Base-by-base conservation (phyloP, 30 jellyfish, hydroid and myxozoan species). In the Cassiopea andromeda region DNA sequence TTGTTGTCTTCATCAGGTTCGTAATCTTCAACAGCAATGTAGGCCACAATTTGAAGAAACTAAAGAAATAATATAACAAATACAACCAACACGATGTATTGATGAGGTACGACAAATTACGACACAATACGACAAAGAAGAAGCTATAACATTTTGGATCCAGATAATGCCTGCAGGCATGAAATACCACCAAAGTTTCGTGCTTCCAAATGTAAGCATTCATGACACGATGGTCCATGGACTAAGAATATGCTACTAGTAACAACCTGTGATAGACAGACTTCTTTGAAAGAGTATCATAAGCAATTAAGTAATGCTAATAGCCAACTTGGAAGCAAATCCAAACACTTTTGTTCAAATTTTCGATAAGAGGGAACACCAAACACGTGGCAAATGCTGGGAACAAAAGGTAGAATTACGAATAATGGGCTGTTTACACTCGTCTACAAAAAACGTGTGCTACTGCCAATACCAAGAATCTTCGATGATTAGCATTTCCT, bases 1-100 rank as follows among this genome's bases (percentile, higher is more conserved):
- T 77, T 76, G 48, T 89, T 96, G 0, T 89, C 94, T 46, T 80
- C 94, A 18, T 70, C 78, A 43, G 97, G 92, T 17, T 48, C 85
- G 77, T 81, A 84, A 75, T 95, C 99, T 50, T 85, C 95, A 5
- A 84, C 73, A 7, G 94, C 99, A 44, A 85, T 92, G 85, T 90
- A 95, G 14, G 94, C 92, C 2, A 92, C 81, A 57, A 93, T 68
- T 15, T 97, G 94, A 17, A 93, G 82, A 18, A 87, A 93, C 98
- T 93, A 44, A 19, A 61, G 77, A 46, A 66, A 68, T 9, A 70
- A 19, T 3, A 14, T 43, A 64, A 4, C 2, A 64, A 7, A 2
- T 27, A 64, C 10, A 54, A 54, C 64, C 12, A 10, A 6, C 64
- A 54, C 64, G 7, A 54, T 6, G 12, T 54, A 54, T 54, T 10